Conservation (phyloP, 2,888 invertebrate genomes). For the Lasioglossum calceatum region DNA sequence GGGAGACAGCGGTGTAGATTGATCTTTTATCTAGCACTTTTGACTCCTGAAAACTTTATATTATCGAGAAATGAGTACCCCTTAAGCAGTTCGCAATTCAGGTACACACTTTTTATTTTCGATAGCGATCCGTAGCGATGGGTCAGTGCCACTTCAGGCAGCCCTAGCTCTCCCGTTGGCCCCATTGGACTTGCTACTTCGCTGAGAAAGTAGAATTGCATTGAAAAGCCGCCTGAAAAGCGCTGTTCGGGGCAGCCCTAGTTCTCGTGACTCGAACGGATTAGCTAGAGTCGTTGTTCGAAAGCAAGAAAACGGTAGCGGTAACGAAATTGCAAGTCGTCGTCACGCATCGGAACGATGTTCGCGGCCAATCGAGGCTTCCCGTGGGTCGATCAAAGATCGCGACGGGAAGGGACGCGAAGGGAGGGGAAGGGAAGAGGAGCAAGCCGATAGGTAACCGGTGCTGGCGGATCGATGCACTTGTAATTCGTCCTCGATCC, state of each 20-base stretch:
- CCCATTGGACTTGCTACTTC: no score
- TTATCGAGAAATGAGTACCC: no score
- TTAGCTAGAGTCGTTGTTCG: neutral
- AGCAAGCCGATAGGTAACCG: conserved; percentile 13
- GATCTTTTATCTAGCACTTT: no score
- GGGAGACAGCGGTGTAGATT: no score
- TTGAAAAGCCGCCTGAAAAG: no score
- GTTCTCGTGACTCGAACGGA: neutral
- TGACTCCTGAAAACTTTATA: no score
- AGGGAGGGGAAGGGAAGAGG: neutral
- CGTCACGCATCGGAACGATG: conserved; percentile 20
- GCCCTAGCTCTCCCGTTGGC: no score
- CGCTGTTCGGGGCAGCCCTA: neutral
- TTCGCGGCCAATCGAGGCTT: neutral
- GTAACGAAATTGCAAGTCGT: conserved; percentile 1
- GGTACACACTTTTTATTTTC: no score
- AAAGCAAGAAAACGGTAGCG: neutral
- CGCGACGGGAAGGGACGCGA: neutral
- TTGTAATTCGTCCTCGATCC: conserved; percentile 47
- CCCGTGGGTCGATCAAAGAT: neutral
- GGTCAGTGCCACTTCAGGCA: no score
- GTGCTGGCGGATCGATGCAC: conserved; percentile 22
- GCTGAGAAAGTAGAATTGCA: no score
- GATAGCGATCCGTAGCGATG: no score
- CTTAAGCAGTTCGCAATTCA: no score